phyloP scores from a whole-genome alignment of 2,113 vertebrate species.

The Bos javanicus region DNA sequence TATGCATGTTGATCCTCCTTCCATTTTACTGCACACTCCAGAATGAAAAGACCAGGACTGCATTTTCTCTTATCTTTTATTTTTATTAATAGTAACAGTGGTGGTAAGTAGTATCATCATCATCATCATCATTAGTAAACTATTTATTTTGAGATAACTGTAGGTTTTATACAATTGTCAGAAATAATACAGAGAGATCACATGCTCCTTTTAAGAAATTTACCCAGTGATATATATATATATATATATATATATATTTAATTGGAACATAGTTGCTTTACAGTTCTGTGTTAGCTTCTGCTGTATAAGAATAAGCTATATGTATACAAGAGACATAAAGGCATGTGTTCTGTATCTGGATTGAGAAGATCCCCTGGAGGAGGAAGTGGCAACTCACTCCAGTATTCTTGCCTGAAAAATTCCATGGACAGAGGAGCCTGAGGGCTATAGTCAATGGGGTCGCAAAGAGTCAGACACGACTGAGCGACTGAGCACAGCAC shows the following conservation, averaged over 20 bases:
- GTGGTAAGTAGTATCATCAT: neutral
- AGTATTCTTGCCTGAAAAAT: neutral
- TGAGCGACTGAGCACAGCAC: fast-evolving
- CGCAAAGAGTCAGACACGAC: neutral
- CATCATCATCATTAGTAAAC: neutral
- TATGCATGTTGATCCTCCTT: neutral
- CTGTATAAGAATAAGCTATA: neutral
- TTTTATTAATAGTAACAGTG: neutral
- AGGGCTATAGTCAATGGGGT: neutral
- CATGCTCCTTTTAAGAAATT: neutral
- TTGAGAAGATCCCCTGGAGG: neutral
- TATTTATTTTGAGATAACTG: neutral
- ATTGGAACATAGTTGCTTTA: neutral
- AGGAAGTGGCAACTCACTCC: neutral
- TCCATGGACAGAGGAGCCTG: neutral
- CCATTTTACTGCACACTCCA: neutral
- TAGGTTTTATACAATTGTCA: neutral
- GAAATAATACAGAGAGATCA: neutral
- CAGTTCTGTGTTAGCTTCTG: neutral
- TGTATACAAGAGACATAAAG: neutral
- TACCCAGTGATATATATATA: too few species aligned
- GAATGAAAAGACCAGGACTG: neutral
- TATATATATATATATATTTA: neutral
- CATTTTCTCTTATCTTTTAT: neutral
- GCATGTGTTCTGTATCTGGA: neutral